Conservation (phyloP, 2,888 invertebrate species). For the Lepas anatifera region DNA sequence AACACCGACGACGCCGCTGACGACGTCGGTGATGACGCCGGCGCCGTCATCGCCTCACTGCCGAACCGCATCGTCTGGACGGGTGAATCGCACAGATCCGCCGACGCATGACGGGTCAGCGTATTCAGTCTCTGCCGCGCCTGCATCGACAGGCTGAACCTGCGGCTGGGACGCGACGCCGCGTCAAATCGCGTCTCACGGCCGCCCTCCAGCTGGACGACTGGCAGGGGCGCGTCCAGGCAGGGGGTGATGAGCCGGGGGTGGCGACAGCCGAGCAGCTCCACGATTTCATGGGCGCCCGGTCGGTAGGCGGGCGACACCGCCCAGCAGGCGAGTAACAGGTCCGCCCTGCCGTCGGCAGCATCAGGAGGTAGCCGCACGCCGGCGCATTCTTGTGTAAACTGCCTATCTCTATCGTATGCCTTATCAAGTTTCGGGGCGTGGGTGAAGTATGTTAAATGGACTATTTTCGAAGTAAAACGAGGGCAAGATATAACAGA, state of each 20-base stretch:
- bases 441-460: too few relatives aligned
- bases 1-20: not conserved
- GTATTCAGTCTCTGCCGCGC: not conserved
- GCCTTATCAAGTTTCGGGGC: too few relatives aligned
- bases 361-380: too few relatives aligned
- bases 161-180: not conserved
- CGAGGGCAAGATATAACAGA: too few relatives aligned
- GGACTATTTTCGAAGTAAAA: too few relatives aligned
- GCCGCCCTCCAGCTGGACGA: not conserved
- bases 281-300: constrained; percentile 62
- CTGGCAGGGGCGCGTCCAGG: constrained; percentile 56
- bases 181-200: not conserved
- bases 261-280: constrained; percentile 56
- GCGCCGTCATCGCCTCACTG: not conserved
- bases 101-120: too few relatives aligned
- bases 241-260: constrained; percentile 64
- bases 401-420: too few relatives aligned
- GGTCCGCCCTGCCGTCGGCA: constrained; percentile 57
- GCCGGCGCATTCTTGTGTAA: too few relatives aligned
- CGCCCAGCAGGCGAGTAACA: constrained; percentile 70
- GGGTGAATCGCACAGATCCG: not conserved
- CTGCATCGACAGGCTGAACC: not conserved
- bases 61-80: not conserved
- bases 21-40: not conserved
- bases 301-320: constrained; percentile 56